phyloP scores from a whole-genome alignment of 2,113 vertebrate species.

The Etheostoma cragini region DNA sequence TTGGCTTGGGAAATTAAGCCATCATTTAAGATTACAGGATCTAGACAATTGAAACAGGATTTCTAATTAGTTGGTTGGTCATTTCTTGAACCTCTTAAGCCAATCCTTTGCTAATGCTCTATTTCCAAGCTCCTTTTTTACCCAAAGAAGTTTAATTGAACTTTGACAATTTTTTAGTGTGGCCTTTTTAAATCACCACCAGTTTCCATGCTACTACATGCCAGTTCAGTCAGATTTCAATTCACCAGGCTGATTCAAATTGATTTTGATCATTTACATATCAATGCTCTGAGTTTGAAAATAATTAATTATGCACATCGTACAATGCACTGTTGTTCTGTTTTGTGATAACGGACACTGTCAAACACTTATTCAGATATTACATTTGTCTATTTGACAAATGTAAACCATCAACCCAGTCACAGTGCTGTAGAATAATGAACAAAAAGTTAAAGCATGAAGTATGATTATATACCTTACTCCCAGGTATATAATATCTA shows the following conservation, averaged over 20 bases:
- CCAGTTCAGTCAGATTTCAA: slow-evolving; percentile 14
- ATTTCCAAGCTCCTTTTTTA: slow-evolving; percentile 60
- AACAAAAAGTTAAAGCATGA: slow-evolving; percentile 19
- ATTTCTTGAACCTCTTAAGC: slow-evolving; percentile 73
- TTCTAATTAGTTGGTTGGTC: slow-evolving; percentile 77
- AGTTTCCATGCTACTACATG: slow-evolving; percentile 5
- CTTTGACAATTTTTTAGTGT: slow-evolving; percentile 6
- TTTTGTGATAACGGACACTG: slow-evolving; percentile 11
- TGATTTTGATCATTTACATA: slow-evolving; percentile 41
- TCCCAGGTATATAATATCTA: neutral
- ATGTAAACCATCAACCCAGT: slow-evolving; percentile 36
- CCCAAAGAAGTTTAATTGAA: slow-evolving; percentile 48
- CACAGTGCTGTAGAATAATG: neutral
- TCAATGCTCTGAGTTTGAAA: slow-evolving; percentile 38
- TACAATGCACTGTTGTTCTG: slow-evolving; percentile 12
- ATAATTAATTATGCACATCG: slow-evolving; percentile 24
- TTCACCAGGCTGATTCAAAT: slow-evolving; percentile 28
- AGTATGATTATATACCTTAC: neutral
- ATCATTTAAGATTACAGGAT: slow-evolving; percentile 78
- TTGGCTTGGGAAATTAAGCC: slow-evolving; percentile 70
- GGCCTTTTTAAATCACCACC: slow-evolving; percentile 6
- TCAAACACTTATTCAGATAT: slow-evolving; percentile 33
- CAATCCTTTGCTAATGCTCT: slow-evolving; percentile 75
- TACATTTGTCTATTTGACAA: slow-evolving; percentile 39
- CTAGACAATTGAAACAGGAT: slow-evolving; percentile 80